Percentiles rank a stretch among this genome's conserved stretches.
phyloP scores from a whole-genome alignment of 1,140 invertebrate genomes.

The Nebria ingens region DNA sequence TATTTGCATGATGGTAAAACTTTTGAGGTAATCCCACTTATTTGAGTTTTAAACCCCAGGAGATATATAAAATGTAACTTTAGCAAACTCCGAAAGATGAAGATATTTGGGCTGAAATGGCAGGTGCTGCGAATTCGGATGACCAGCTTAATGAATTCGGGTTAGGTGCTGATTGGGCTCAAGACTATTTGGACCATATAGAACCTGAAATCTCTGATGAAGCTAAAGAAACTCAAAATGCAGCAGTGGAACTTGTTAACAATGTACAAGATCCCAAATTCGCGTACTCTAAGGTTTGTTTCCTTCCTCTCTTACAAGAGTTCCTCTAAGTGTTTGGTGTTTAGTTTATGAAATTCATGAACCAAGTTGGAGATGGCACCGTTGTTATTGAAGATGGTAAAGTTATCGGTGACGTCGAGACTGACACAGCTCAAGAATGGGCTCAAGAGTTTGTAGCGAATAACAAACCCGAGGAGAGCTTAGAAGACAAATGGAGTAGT shows the following conservation, averaged over 20 bases:
- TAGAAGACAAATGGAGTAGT: constrained; percentile 20
- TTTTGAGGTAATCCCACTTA: constrained; percentile 41
- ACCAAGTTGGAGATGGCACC: constrained; percentile 59
- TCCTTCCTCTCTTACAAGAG: constrained; percentile 12
- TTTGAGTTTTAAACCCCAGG: too few relatives aligned
- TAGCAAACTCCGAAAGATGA: constrained; percentile 19
- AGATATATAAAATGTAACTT: too few relatives aligned
- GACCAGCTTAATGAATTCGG: constrained; percentile 9
- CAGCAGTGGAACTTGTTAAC: constrained; percentile 44
- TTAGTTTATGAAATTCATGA: constrained; percentile 79
- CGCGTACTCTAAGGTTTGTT: constrained; percentile 52
- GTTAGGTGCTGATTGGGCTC: constrained; percentile 16
- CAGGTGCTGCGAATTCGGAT: constrained; percentile 13
- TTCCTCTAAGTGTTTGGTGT: neutral
- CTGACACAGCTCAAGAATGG: constrained; percentile 41
- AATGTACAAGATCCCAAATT: constrained; percentile 55
- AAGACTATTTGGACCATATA: constrained; percentile 14
- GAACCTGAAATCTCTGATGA: constrained; percentile 24
- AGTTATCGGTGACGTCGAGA: constrained; percentile 27
- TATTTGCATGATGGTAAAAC: constrained; percentile 43
- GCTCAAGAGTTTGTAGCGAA: constrained; percentile 39
- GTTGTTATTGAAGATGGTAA: constrained; percentile 37
- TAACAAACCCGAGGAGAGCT: constrained; percentile 6
- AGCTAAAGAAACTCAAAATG: constrained; percentile 40
- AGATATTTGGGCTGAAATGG: constrained; percentile 26